Percentiles rank a stretch among this genome's conserved stretches.
Conservation (phyloP, 2,888 invertebrate species). For the Ethmia dodecea region DNA sequence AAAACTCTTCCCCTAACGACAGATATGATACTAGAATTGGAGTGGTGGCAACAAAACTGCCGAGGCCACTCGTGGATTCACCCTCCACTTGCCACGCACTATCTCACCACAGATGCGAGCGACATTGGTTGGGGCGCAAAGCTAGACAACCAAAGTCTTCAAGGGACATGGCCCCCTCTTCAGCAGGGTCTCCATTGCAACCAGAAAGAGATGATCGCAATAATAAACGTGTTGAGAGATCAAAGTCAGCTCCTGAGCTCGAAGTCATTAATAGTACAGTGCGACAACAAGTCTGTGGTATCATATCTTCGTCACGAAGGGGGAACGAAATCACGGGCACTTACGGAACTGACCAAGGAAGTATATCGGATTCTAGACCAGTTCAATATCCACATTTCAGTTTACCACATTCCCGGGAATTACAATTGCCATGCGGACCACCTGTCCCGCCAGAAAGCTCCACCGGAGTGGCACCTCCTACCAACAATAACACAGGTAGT, state of each 20-base stretch:
- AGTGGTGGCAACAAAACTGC: slow-evolving; percentile 16
- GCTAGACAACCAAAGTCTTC: slow-evolving; percentile 12
- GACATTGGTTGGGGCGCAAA: slow-evolving; percentile 20
- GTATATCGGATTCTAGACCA: slow-evolving; percentile 1
- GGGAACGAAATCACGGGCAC: slow-evolving; percentile 15
- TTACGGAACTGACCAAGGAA: not conserved
- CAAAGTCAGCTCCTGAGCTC: slow-evolving; percentile 6
- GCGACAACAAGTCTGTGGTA: slow-evolving; percentile 21
- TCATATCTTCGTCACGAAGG: slow-evolving; percentile 23
- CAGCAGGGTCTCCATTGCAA: slow-evolving; percentile 21
- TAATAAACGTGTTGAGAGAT: slow-evolving; percentile 11
- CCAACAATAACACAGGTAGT: slow-evolving; percentile 10
- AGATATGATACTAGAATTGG: slow-evolving; percentile 11
- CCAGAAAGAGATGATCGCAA: slow-evolving; percentile 21
- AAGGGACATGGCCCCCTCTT: slow-evolving; percentile 13
- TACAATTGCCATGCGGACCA: slow-evolving; percentile 16
- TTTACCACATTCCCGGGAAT: slow-evolving; percentile 16
- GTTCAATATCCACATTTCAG: slow-evolving; percentile 13
- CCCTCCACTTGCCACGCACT: slow-evolving; percentile 15
- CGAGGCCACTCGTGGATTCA: slow-evolving; percentile 5
- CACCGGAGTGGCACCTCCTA: slow-evolving; percentile 21
- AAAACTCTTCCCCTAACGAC: slow-evolving; percentile 10
- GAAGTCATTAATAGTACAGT: slow-evolving; percentile 11
- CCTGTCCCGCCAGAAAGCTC: slow-evolving; percentile 9
- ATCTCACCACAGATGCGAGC: slow-evolving; percentile 16